These are phyloP conservation scores for Psilopsiagon aurifrons DNA, from an alignment of 2,113 vertebrate species.

Conservation along the genomic window DNA sequence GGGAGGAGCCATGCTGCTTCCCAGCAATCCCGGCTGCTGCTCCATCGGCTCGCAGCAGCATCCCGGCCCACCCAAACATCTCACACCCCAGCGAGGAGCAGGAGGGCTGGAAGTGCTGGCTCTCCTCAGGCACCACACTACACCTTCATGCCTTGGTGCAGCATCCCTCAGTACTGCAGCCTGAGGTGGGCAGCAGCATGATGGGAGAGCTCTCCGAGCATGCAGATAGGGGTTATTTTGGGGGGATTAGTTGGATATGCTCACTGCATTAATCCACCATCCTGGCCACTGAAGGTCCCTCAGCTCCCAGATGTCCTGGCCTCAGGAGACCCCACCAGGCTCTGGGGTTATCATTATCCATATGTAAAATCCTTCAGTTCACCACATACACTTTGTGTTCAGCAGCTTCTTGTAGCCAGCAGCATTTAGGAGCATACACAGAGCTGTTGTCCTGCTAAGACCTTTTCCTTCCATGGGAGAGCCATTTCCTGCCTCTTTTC, in stretches of 20 bases:
- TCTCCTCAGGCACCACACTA: rapidly evolving
- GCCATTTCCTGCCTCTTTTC: rapidly evolving
- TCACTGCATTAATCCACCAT: neutral
- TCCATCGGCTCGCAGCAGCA: rapidly evolving
- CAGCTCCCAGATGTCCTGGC: neutral
- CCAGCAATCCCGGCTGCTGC: neutral
- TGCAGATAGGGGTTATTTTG: rapidly evolving
- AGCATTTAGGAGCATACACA: neutral
- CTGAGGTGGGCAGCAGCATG: rapidly evolving
- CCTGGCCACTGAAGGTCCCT: neutral
- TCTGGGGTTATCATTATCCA: neutral
- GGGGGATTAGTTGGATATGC: too few species aligned
- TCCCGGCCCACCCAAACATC: neutral
- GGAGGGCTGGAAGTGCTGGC: neutral
- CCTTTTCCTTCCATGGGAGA: neutral
- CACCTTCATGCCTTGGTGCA: rapidly evolving
- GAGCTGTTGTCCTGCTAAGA: neutral
- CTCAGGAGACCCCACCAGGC: neutral
- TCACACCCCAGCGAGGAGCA: neutral
- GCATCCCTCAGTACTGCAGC: rapidly evolving
- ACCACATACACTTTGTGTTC: neutral
- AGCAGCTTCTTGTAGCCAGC: neutral
- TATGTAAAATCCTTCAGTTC: neutral
- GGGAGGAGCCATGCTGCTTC: neutral
- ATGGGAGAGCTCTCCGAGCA: neutral